phyloP scores from a whole-genome alignment of 2,113 vertebrate genomes.

The Falcunculus frontatus region DNA sequence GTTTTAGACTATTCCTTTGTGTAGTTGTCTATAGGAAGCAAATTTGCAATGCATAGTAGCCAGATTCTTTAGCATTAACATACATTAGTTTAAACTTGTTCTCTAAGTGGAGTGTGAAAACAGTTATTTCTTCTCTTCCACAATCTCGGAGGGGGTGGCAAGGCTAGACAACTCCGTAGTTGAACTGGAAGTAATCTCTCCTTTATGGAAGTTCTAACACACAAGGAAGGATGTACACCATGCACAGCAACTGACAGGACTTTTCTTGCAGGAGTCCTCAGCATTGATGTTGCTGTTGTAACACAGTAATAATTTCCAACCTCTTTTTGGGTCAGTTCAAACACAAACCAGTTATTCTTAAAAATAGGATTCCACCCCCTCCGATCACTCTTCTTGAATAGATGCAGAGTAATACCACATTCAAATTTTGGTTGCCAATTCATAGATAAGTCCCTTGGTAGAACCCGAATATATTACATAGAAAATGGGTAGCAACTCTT shows the following conservation, averaged over 20 bases:
- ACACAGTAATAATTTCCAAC: not conserved
- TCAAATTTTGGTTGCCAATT: not conserved
- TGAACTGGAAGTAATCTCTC: not conserved
- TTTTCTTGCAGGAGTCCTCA: not conserved
- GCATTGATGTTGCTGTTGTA: not conserved
- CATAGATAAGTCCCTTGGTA: not conserved
- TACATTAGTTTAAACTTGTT: not conserved
- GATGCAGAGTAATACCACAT: not conserved
- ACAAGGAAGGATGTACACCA: not conserved
- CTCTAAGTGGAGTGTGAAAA: not conserved
- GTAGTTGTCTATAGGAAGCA: not conserved
- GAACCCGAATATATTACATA: not conserved
- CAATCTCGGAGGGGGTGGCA: not conserved
- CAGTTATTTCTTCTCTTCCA: not conserved
- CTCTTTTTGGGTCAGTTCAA: not conserved
- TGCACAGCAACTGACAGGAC: not conserved
- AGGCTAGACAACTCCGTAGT: not conserved
- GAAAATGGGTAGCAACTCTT: not conserved
- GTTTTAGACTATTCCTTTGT: not conserved
- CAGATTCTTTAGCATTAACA: not conserved
- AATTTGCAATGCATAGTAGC: not conserved
- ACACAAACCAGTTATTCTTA: not conserved
- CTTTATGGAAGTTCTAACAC: not conserved
- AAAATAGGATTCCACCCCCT: not conserved
- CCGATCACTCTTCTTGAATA: not conserved